Evolutionary conservation across 2,113 vertebrate species (phyloP).

Genomic region (Rhea americana): DNA sequence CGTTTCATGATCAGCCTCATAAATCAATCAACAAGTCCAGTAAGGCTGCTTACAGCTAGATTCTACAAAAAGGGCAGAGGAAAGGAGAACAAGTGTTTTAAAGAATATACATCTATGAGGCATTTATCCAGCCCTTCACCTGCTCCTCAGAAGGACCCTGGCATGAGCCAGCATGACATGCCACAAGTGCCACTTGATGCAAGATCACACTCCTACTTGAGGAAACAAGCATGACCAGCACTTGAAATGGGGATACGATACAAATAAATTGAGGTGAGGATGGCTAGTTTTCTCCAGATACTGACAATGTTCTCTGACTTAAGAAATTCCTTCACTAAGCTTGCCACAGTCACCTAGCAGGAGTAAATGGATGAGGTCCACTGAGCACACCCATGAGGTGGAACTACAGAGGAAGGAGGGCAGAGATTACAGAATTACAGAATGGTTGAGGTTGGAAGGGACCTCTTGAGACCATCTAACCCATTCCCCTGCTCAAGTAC

Average conservation of each 20-base stretch:
- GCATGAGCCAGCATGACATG: neutral
- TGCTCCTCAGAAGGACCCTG: neutral
- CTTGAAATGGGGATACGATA: neutral
- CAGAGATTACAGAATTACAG: neutral
- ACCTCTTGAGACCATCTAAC: no score
- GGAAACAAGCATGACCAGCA: no score
- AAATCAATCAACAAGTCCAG: neutral
- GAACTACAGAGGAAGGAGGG: neutral
- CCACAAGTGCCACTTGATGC: no score
- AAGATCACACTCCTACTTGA: no score
- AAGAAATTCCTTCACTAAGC: neutral
- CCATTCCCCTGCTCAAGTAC: no score
- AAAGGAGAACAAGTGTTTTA: neutral
- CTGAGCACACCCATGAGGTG: neutral
- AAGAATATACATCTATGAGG: neutral
- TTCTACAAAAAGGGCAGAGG: no score
- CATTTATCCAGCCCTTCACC: no score
- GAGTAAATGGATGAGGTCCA: neutral
- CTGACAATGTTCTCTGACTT: neutral
- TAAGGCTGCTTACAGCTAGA: neutral
- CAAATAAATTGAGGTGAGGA: neutral
- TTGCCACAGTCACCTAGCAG: fast-evolving
- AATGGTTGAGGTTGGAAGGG: no score
- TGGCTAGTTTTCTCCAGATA: neutral
- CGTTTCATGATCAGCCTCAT: neutral